Evolutionary conservation across 2,888 invertebrate species (phyloP).

Genomic region (Thumatha senex): DNA sequence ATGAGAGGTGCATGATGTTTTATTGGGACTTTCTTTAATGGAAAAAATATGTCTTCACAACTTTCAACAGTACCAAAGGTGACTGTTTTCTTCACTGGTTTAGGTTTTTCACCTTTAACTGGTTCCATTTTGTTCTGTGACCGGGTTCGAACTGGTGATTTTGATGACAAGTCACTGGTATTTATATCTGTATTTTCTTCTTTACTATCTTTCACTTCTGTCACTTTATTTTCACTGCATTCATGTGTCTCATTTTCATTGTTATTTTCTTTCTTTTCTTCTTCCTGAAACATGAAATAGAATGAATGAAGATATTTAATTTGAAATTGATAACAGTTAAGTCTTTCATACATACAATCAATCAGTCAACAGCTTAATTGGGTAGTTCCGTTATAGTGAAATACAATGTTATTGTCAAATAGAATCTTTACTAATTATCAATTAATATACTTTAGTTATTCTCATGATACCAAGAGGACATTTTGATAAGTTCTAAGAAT

Average conservation of each 20-base stretch:
- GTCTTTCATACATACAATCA: too few species aligned
- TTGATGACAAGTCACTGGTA: conserved; percentile 56
- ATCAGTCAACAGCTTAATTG: too few species aligned
- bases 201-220: conserved; percentile 47
- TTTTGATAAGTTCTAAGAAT: too few species aligned
- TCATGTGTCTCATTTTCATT: conserved; percentile 64
- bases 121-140: conserved; percentile 81
- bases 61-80: conserved; percentile 86
- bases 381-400: too few species aligned
- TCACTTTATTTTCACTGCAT: conserved; percentile 56
- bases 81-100: conserved; percentile 84
- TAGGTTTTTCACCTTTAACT: conserved; percentile 68
- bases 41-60: conserved; percentile 84
- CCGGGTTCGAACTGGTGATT: conserved; percentile 75
- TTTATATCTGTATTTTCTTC: conserved; percentile 50
- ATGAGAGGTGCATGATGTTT: conserved; percentile 85
- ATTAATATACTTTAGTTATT: too few species aligned
- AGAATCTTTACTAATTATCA: too few species aligned
- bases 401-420: too few species aligned
- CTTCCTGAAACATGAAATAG: conserved; percentile 64
- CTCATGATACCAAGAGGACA: too few species aligned
- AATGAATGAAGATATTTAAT: too few species aligned
- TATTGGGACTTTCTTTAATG: conserved; percentile 81
- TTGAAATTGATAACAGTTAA: too few species aligned
- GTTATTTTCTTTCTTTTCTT: conserved; percentile 80